These are phyloP conservation scores for Nothobranchius kuhntae DNA, from an alignment of 2,113 vertebrate species.

Conservation along the genomic window DNA sequence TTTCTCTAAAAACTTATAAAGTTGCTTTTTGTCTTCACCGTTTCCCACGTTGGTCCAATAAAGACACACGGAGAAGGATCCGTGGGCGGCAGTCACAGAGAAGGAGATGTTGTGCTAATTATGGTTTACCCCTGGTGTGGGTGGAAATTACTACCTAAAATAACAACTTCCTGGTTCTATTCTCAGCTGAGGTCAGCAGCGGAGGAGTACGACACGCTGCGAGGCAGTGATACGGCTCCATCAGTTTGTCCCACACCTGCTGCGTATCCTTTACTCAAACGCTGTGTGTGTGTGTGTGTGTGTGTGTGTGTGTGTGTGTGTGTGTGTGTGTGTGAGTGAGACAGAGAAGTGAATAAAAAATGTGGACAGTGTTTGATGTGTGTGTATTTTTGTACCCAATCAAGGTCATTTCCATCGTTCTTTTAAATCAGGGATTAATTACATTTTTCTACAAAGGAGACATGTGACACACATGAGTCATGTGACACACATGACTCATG, in stretches of 20 bases:
- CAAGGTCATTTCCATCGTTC: too few species aligned
- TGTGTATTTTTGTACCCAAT: too few species aligned
- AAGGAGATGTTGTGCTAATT: slow-evolving; percentile 68
- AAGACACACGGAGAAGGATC: neutral
- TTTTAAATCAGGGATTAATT: too few species aligned
- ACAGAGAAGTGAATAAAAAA: too few species aligned
- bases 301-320: slow-evolving; percentile 20
- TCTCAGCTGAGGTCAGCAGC: slow-evolving; percentile 74
- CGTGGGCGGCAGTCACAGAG: slow-evolving; percentile 41
- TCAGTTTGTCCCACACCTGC: slow-evolving; percentile 73
- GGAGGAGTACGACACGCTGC: slow-evolving; percentile 66
- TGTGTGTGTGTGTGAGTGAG: neutral
- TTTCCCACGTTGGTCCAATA: neutral
- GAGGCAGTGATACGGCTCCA: slow-evolving; percentile 65
- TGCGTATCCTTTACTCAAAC: slow-evolving; percentile 66
- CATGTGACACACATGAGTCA: too few species aligned
- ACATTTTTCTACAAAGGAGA: too few species aligned
- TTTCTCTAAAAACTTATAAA: too few species aligned
- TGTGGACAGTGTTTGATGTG: too few species aligned
- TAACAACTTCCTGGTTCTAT: slow-evolving; percentile 77
- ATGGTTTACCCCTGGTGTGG: slow-evolving; percentile 65
- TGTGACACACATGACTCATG: too few species aligned
- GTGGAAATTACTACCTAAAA: slow-evolving; percentile 74
- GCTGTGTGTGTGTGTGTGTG: slow-evolving; percentile 41
- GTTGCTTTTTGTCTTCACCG: neutral